Conservation (phyloP, 2,113 vertebrate genomes). For the Oceanites oceanicus region DNA sequence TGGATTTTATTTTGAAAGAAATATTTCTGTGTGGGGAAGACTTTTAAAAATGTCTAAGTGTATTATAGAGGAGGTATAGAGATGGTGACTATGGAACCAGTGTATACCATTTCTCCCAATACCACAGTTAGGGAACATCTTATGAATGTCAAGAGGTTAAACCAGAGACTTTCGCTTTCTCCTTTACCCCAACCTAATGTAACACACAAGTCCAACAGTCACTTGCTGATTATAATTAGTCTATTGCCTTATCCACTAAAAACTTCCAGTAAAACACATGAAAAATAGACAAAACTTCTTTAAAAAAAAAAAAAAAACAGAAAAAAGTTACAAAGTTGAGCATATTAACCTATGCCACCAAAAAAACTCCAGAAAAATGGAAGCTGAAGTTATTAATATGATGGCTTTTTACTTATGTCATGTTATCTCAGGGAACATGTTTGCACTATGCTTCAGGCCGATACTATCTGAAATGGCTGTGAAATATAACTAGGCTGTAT, state of each 20-base stretch:
- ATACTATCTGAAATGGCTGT: background rate
- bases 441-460: background rate
- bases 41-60: background rate
- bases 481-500: background rate
- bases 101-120: background rate
- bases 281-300: background rate
- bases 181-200: background rate
- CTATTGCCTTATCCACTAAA: background rate
- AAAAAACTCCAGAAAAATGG: background rate
- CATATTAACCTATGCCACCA: background rate
- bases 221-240: background rate
- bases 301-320: background rate
- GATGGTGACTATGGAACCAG: background rate
- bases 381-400: background rate
- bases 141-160: background rate
- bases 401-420: background rate
- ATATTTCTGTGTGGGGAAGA: background rate
- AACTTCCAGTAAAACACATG: background rate
- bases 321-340: background rate
- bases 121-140: background rate
- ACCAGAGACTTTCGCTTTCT: background rate
- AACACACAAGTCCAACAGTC: background rate
- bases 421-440: background rate
- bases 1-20: background rate
- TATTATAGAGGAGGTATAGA: fast-evolving